Evolutionary conservation across 2,113 vertebrate species (phyloP).

Genomic region (Callithrix jacchus): DNA sequence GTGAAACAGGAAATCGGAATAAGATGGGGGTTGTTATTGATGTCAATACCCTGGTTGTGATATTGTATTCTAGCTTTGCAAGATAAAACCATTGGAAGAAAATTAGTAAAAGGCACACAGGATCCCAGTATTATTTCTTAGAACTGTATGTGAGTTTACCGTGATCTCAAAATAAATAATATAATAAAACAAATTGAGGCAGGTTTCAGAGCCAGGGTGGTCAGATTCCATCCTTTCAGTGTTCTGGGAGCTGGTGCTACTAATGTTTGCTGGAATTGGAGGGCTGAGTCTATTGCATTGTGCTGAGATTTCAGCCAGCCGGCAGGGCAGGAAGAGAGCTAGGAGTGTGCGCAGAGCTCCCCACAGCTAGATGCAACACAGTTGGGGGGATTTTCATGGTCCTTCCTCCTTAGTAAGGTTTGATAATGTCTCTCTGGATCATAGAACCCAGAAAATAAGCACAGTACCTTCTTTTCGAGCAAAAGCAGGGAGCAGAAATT

Average conservation of each 20-base stretch:
- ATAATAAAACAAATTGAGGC: background rate
- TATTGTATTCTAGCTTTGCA: background rate
- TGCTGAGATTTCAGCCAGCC: background rate
- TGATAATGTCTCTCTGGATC: background rate
- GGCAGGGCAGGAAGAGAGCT: background rate
- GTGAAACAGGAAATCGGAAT: background rate
- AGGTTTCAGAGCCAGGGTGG: background rate
- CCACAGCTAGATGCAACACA: background rate
- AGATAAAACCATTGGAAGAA: background rate
- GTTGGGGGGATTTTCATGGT: background rate
- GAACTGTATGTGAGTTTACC: background rate
- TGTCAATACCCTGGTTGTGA: background rate
- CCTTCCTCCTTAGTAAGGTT: background rate
- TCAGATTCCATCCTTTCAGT: background rate
- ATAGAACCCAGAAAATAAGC: background rate
- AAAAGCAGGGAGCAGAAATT: background rate
- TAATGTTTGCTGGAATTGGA: background rate
- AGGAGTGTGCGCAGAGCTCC: background rate
- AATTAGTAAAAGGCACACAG: background rate
- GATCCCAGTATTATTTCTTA: background rate
- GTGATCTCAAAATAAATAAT: background rate
- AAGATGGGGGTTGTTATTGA: background rate
- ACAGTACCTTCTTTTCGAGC: background rate
- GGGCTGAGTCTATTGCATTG: accelerated
- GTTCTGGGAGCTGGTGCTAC: background rate